Conservation (phyloP, 2,888 invertebrate genomes). For the Parnassius orleans region DNA sequence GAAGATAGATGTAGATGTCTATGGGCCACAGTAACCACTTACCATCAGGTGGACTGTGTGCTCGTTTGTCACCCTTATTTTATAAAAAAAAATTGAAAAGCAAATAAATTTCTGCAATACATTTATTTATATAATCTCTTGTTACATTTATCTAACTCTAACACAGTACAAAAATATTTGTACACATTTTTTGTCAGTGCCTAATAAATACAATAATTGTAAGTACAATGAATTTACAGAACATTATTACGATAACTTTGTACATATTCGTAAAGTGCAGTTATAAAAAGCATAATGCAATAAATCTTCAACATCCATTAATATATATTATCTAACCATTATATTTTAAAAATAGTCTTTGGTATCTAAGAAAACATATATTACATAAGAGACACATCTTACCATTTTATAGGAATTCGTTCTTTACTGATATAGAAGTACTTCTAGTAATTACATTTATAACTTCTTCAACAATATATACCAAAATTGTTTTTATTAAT, state of each 20-base stretch:
- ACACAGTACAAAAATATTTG: conserved; percentile 24
- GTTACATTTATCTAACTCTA: conserved; percentile 5
- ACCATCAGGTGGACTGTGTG: too few relatives aligned
- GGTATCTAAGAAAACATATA: conserved; percentile 15
- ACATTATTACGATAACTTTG: neutral
- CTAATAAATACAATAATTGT: conserved; percentile 15
- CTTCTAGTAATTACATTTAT: too few relatives aligned
- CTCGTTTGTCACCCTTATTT: too few relatives aligned
- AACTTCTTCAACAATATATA: too few relatives aligned
- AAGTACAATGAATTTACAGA: conserved; percentile 17
- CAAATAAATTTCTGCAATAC: conserved; percentile 8
- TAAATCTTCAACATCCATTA: conserved; percentile 3
- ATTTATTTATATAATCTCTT: conserved; percentile 25
- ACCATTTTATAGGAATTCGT: too few relatives aligned
- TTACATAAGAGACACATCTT: neutral
- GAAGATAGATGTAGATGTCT: too few relatives aligned
- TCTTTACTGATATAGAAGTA: too few relatives aligned
- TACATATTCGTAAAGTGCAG: conserved; percentile 11
- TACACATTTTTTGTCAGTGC: conserved; percentile 14
- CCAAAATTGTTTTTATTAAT: too few relatives aligned
- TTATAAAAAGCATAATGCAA: neutral
- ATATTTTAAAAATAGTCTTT: conserved; percentile 22
- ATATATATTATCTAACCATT: neutral
- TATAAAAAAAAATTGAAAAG: too few relatives aligned
- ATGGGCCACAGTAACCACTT: too few relatives aligned